Percentiles rank a stretch among this genome's conserved stretches.
Evolutionary conservation across 2,113 vertebrate species (phyloP).

Genomic region (Platysternon megacephalum): DNA sequence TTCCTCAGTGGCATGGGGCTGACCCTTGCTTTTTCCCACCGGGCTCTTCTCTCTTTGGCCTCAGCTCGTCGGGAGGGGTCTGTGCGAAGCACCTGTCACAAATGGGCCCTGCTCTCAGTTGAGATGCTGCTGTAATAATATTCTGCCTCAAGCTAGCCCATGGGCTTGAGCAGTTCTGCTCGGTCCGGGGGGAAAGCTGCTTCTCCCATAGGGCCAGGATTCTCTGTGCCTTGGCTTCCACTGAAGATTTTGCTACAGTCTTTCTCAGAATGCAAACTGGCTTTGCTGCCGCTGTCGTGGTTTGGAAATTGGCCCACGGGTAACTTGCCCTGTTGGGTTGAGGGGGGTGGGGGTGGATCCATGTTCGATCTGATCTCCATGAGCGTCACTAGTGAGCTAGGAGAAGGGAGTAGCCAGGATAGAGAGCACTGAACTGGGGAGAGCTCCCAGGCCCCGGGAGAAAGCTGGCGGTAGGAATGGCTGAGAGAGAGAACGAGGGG

Average conservation of each 20-base stretch:
- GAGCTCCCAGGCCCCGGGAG: neutral
- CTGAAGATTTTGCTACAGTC: neutral
- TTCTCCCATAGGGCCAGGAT: neutral
- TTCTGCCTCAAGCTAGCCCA: no score
- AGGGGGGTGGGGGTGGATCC: neutral
- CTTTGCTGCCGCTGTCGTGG: rapidly evolving
- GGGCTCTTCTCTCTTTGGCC: rapidly evolving
- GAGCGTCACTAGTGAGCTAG: neutral
- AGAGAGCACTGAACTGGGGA: neutral
- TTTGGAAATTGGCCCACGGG: neutral
- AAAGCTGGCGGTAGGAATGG: neutral
- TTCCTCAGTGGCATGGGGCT: rapidly evolving
- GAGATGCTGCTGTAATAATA: rapidly evolving
- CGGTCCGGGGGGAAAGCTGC: rapidly evolving
- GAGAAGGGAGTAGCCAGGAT: no score
- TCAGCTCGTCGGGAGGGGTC: neutral
- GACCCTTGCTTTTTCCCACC: rapidly evolving
- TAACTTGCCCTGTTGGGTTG: neutral
- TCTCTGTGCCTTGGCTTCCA: rapidly evolving
- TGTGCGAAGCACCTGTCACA: neutral
- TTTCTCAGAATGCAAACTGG: neutral
- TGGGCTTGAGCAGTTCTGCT: neutral
- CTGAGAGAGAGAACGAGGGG: neutral
- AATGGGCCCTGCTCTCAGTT: neutral
- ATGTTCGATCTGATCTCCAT: neutral